Evolutionary conservation across 1,140 invertebrate genomes (phyloP).

Genomic region (Chymomyza costata): DNA sequence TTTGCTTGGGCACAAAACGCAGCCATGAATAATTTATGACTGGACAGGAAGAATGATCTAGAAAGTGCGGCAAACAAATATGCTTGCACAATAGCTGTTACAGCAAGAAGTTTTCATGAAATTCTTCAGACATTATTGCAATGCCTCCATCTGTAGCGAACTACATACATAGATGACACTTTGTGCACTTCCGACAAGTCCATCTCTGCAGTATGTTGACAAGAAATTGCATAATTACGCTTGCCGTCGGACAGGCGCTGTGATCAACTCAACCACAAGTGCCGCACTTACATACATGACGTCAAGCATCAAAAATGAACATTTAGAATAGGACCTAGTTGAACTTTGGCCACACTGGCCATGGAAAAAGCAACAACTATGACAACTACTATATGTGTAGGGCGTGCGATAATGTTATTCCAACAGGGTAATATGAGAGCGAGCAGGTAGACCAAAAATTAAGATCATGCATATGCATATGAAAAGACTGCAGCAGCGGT

Average conservation of each 20-base stretch:
- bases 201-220: slow-evolving; percentile 60
- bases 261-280: slow-evolving; percentile 73
- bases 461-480: slow-evolving; percentile 46
- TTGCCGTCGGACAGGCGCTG: slow-evolving; percentile 70
- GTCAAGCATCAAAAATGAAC: too few species aligned
- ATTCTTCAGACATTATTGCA: too few species aligned
- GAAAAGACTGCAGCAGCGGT: slow-evolving; percentile 31
- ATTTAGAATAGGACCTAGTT: too few species aligned
- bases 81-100: too few species aligned
- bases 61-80: too few species aligned
- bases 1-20: slow-evolving; percentile 51
- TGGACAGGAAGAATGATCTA: too few species aligned
- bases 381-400: too few species aligned
- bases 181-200: slow-evolving; percentile 57
- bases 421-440: slow-evolving; percentile 17
- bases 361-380: slow-evolving; percentile 26
- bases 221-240: slow-evolving; percentile 75
- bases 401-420: slow-evolving; percentile 1
- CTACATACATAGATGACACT: slow-evolving; percentile 14
- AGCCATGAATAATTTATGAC: slow-evolving; percentile 66
- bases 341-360: too few species aligned
- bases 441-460: slow-evolving; percentile 23
- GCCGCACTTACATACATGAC: slow-evolving; percentile 64
- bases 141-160: too few species aligned
- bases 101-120: too few species aligned